Percentiles rank a stretch among this genome's conserved stretches.
Conservation (phyloP, 2,888 invertebrate species). For the Stenichneumon culpator region DNA sequence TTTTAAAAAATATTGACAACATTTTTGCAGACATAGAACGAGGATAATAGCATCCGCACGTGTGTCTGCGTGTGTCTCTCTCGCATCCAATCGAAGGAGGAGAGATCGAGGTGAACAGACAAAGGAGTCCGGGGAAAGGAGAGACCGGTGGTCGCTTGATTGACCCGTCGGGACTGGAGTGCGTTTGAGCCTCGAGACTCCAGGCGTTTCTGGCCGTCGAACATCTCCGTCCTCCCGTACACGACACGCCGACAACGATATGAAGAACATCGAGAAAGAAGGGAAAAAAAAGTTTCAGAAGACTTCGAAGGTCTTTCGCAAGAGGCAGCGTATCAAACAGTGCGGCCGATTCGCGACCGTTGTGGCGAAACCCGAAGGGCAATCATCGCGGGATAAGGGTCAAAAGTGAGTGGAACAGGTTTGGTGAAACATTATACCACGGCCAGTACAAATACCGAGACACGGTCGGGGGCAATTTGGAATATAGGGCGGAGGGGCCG, state of each 20-base stretch:
- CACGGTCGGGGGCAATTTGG: not conserved
- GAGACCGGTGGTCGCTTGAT: not conserved
- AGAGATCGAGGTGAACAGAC: slow-evolving; percentile 12
- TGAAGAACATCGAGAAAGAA: not conserved
- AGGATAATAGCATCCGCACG: not conserved
- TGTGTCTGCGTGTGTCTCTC: not conserved
- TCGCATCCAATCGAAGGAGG: slow-evolving; percentile 28
- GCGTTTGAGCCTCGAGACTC: not conserved
- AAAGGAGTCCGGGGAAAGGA: slow-evolving; percentile 3
- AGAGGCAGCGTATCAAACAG: not conserved
- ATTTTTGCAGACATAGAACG: not conserved
- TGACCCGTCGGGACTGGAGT: not conserved
- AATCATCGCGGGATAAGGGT: slow-evolving; percentile 35
- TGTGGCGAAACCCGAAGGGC: slow-evolving; percentile 38
- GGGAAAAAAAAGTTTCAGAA: slow-evolving; percentile 23
- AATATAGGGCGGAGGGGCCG: not conserved
- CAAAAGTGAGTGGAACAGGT: slow-evolving; percentile 29
- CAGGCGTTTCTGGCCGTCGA: not conserved
- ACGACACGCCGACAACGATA: not conserved
- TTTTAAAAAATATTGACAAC: not conserved
- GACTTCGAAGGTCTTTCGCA: slow-evolving; percentile 31
- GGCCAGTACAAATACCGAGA: not conserved
- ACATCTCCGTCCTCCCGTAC: slow-evolving; percentile 6
- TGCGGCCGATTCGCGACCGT: not conserved
- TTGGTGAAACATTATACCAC: not conserved